Percentiles rank a stretch among this genome's conserved stretches.
Evolutionary conservation across 2,113 vertebrate genomes (phyloP).

Genomic region (Hippopotamus amphibius): DNA sequence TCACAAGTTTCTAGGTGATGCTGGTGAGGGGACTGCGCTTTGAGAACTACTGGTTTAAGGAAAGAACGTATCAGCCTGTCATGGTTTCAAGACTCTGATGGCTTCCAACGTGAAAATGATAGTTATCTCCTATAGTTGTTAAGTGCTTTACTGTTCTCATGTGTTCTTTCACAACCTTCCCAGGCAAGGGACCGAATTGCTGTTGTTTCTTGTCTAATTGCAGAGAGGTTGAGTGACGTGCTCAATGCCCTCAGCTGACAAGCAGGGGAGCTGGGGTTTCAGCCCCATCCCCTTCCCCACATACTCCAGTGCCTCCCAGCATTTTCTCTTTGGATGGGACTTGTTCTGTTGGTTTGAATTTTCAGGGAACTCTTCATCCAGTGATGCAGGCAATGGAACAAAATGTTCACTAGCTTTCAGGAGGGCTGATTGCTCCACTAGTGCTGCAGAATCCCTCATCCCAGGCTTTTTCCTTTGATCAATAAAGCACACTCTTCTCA

Average conservation of each 20-base stretch:
- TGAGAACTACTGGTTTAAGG: background rate
- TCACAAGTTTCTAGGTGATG: background rate
- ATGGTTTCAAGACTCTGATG: background rate
- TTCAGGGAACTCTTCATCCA: conserved; percentile 11
- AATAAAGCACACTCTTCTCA: conserved; percentile 26
- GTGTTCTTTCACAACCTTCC: background rate
- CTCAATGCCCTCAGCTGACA: background rate
- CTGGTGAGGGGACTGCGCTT: background rate
- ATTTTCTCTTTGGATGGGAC: background rate
- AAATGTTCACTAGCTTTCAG: background rate
- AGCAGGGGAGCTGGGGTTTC: background rate
- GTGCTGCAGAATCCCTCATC: conserved; percentile 21
- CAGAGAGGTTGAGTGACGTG: background rate
- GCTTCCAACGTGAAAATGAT: background rate
- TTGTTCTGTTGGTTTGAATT: conserved; percentile 31
- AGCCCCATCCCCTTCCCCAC: background rate
- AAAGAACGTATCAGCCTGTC: background rate
- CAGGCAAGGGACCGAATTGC: background rate
- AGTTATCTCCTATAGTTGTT: background rate
- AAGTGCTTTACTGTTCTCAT: background rate
- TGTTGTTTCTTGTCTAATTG: background rate
- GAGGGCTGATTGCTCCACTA: conserved; percentile 7
- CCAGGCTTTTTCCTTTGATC: conserved; percentile 46
- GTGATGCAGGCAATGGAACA: background rate
- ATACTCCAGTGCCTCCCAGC: background rate